These are phyloP conservation scores for Poecilus cupreus DNA, from an alignment of 2,888 invertebrate genomes.

Conservation along the genomic window DNA sequence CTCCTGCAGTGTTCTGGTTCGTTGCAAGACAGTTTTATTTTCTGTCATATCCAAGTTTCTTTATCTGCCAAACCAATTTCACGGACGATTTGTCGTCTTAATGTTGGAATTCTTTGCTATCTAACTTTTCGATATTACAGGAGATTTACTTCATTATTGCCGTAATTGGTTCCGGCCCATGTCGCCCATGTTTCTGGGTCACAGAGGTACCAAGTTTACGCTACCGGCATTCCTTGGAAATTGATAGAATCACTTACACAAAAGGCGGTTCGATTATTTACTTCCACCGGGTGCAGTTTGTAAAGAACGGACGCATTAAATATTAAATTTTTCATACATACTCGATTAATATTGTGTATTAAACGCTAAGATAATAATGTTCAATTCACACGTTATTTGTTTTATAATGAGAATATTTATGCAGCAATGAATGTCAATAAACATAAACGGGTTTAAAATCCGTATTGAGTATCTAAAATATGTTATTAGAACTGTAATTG, in stretches of 20 bases:
- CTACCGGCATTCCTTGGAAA: slow-evolving; percentile 36
- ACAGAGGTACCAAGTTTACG: not conserved
- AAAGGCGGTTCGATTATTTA: slow-evolving; percentile 39
- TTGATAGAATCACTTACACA: slow-evolving; percentile 50
- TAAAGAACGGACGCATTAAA: not conserved
- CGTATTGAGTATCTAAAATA: too few relatives aligned
- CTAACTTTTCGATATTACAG: slow-evolving; percentile 59
- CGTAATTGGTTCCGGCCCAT: slow-evolving; percentile 54
- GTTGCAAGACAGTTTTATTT: slow-evolving; percentile 57
- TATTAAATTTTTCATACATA: not conserved
- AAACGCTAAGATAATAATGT: not conserved
- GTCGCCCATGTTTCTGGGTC: slow-evolving; percentile 12
- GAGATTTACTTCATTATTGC: slow-evolving; percentile 59
- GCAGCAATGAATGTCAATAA: too few relatives aligned
- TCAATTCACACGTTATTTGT: not conserved
- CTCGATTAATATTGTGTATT: not conserved
- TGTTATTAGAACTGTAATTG: too few relatives aligned
- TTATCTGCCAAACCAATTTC: slow-evolving; percentile 60
- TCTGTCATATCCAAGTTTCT: slow-evolving; percentile 60
- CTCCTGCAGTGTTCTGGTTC: slow-evolving; percentile 51
- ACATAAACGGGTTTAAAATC: too few relatives aligned
- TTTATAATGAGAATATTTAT: too few relatives aligned
- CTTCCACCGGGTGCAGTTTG: slow-evolving; percentile 21
- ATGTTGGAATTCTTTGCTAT: slow-evolving; percentile 59
- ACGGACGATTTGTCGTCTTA: slow-evolving; percentile 59